phyloP scores from a whole-genome alignment of 2,888 invertebrate genomes.

The Tortricodes alternella region DNA sequence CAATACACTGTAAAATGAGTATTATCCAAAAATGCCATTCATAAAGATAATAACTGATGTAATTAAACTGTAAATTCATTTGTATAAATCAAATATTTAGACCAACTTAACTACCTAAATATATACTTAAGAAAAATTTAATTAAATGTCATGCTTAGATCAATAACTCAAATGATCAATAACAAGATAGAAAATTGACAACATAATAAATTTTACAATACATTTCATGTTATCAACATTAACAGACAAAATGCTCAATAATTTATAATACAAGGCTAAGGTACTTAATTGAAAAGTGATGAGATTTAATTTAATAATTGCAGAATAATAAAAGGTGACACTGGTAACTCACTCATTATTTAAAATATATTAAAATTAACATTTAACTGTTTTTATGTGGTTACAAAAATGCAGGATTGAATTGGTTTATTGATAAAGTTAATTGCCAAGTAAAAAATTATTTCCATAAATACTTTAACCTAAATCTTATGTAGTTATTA shows the following conservation, averaged over 20 bases:
- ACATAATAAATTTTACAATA: constrained; percentile 32
- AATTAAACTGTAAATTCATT: not conserved
- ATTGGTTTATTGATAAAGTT: not conserved
- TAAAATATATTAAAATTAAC: constrained; percentile 5
- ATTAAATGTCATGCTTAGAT: not conserved
- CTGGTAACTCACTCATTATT: constrained; percentile 29
- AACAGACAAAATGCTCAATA: constrained; percentile 15
- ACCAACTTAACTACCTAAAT: constrained; percentile 9
- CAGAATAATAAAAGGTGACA: constrained; percentile 14
- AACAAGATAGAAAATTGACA: constrained; percentile 27
- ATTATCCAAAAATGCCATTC: constrained; percentile 7
- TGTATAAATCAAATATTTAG: not conserved
- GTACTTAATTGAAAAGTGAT: not conserved
- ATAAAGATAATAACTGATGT: not conserved
- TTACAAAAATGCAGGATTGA: not conserved
- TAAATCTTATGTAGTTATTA: constrained; percentile 48
- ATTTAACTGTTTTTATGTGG: not conserved
- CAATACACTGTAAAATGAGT: constrained; percentile 3
- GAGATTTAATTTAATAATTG: constrained; percentile 4
- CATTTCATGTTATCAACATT: constrained; percentile 22
- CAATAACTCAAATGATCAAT: constrained; percentile 24
- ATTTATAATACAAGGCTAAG: constrained; percentile 13
- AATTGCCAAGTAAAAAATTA: constrained; percentile 32
- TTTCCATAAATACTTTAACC: constrained; percentile 45
- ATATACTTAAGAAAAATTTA: constrained; percentile 6